Base-by-base conservation (phyloP, 1,140 invertebrate species). In the Paraescarpia echinospica region DNA sequence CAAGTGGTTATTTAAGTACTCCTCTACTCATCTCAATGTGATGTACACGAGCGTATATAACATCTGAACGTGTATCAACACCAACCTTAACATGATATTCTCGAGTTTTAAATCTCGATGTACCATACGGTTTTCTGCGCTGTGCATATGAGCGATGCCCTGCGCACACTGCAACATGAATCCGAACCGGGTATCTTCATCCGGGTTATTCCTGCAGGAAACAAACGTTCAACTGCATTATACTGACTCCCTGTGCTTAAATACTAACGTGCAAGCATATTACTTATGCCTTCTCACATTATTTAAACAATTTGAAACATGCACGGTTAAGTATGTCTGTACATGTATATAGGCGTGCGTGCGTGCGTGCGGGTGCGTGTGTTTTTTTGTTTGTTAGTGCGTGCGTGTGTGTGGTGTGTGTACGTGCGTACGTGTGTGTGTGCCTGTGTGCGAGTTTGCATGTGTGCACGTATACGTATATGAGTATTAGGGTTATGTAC, bases 41-140 rank as follows among this genome's bases (percentile, higher is more conserved):
- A n/a, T n/a, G n/a, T n/a, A n/a, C 48, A 51, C 48, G 48, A 8
- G 18, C 48, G 18, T 51, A 18, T 51, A 51, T 51, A 51, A 77
- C 22, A 18, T 77, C 2, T 77, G 2, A 2, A 77, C 0, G 27
- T 27, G 22, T 77, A 77, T 77, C 2, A 34, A 35, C 27, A 33
- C 18, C 35, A 90, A 34, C 90, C 35, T 90, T 34, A 90, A 22
- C 34, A 90, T 34, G 90, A 90, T 90, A 90, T 90, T 90, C 18
- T n/a, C 27, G 34, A n/a, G 90, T 90, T 90, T 90, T 34, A 90
- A 27, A 33, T 90, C 90, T 18, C 90, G 34, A 41, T 90, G 90
- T 18, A 90, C 90, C 34, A 90, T 90, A 2, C 18, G 34, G 18
- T 34, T 22, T 41, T 34, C 35, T 41, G 34, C 34, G n/a, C 35